Evolutionary conservation across 2,888 invertebrate genomes (phyloP).

Genomic region (Tinea pellionella): DNA sequence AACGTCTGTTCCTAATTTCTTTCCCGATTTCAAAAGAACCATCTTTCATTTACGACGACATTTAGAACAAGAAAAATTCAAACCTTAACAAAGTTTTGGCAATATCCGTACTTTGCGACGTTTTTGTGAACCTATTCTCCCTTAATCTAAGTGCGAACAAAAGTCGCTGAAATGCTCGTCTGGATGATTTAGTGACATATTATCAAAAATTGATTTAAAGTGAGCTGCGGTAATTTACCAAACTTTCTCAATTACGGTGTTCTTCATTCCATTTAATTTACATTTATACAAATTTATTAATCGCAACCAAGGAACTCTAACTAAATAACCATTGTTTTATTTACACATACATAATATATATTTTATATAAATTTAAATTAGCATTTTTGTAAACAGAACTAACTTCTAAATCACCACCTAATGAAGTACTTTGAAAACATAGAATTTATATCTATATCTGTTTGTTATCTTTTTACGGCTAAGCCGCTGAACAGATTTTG

Average conservation of each 20-base stretch:
- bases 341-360: too few relatives aligned
- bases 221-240: conserved; percentile 26
- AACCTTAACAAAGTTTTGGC: conserved; percentile 64
- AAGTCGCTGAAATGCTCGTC: conserved; percentile 43
- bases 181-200: conserved; percentile 26
- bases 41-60: conserved; percentile 67
- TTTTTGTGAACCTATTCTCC: conserved; percentile 63
- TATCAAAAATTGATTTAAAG: conserved; percentile 1
- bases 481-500: too few relatives aligned
- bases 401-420: too few relatives aligned
- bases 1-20: conserved; percentile 67
- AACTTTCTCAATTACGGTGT: conserved; percentile 16
- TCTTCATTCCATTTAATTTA: not conserved
- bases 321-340: too few relatives aligned
- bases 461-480: too few relatives aligned
- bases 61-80: conserved; percentile 66
- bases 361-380: too few relatives aligned
- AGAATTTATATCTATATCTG: too few relatives aligned
- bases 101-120: conserved; percentile 60
- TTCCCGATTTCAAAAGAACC: conserved; percentile 65
- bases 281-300: not conserved
- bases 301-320: too few relatives aligned
- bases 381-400: too few relatives aligned
- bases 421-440: too few relatives aligned
- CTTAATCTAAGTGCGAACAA: conserved; percentile 59